Conservation (phyloP, 2,113 vertebrate genomes). For the Regulus satrapa region DNA sequence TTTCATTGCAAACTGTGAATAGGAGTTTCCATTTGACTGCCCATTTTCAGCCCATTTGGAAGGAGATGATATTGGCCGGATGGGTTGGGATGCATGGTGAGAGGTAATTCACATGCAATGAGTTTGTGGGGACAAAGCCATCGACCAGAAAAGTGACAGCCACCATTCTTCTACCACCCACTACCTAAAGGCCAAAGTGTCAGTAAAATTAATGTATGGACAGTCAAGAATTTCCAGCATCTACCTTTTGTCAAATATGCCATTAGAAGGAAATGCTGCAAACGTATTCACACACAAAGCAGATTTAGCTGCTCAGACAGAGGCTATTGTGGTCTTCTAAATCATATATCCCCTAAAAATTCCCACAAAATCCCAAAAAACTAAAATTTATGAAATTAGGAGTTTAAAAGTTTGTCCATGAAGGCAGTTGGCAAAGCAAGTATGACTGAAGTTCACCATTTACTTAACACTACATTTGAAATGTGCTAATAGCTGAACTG, state of each 20-base stretch:
- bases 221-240: background rate
- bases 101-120: background rate
- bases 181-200: background rate
- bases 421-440: background rate
- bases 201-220: background rate
- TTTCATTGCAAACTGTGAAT: background rate
- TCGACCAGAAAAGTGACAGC: background rate
- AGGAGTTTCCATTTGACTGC: slow-evolving; percentile 29
- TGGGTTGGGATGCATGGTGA: background rate
- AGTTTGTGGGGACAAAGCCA: background rate
- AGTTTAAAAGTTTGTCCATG: background rate
- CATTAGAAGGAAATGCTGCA: background rate
- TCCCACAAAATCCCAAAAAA: background rate
- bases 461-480: background rate
- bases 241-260: background rate
- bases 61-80: background rate
- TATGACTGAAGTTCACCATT: background rate
- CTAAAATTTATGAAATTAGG: background rate
- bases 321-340: background rate
- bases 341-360: too few relatives aligned
- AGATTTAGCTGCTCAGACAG: background rate
- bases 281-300: background rate
- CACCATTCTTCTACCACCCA: background rate
- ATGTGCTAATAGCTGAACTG: background rate
- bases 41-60: background rate